A percentile compares a stretch with the other conserved stretches of the same genome.
These are phyloP conservation scores for Nebria salina DNA, from an alignment of 2,888 invertebrate genomes.

Conservation along the genomic window DNA sequence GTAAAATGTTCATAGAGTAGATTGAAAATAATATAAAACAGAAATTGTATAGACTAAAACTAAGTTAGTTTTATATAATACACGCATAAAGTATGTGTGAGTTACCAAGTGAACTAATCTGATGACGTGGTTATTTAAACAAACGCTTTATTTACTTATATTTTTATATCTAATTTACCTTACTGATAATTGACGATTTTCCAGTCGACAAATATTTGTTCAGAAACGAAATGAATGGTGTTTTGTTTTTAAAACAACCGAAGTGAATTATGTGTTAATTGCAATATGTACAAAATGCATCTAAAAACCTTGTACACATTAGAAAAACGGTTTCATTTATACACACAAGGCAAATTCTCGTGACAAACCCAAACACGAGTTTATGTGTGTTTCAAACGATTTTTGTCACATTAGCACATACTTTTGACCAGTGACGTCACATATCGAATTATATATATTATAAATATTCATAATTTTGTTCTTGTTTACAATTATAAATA, in stretches of 20 bases:
- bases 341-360: no score
- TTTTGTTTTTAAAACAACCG: neutral
- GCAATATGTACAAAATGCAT: neutral
- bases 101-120: neutral
- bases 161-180: constrained; percentile 1
- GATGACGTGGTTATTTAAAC: neutral
- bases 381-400: no score
- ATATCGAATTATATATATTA: no score
- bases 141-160: neutral
- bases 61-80: neutral
- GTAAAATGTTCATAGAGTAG: no score
- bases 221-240: neutral
- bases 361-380: no score
- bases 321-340: neutral
- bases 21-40: no score
- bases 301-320: neutral
- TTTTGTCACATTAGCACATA: no score
- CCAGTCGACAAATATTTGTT: neutral
- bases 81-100: neutral
- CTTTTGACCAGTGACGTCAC: no score
- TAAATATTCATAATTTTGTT: no score
- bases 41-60: no score
- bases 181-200: constrained; percentile 1
- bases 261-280: neutral
- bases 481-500: no score